Evolutionary conservation across 2,797 vertebrate genomes (phyloP).

Genomic region (Sylvilagus floridanus): DNA sequence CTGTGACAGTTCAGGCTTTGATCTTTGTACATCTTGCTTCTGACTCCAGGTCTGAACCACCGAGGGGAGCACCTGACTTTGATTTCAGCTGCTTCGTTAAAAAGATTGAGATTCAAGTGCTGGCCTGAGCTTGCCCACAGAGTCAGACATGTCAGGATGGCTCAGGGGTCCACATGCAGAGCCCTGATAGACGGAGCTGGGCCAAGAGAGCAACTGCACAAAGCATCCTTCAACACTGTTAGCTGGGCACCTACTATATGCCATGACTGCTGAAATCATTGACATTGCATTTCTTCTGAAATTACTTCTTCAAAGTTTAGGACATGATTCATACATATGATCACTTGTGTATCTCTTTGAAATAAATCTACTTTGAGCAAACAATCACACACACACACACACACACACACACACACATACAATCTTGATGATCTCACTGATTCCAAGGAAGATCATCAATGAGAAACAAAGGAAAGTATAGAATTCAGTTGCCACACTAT

Average conservation of each 20-base stretch:
- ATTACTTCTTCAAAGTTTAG: background rate
- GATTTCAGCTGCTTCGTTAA: slow-evolving; percentile 65
- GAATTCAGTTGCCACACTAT: background rate
- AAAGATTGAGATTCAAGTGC: slow-evolving; percentile 46
- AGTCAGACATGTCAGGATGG: slow-evolving; percentile 3
- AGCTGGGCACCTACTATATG: background rate
- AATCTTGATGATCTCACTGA: background rate
- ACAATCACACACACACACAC: background rate
- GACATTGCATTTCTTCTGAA: background rate
- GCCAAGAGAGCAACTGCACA: background rate
- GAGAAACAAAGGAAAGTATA: background rate
- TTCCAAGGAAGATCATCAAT: background rate
- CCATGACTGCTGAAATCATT: background rate
- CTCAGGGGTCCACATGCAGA: background rate
- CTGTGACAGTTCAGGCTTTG: slow-evolving; percentile 62
- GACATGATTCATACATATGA: background rate
- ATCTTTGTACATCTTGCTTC: slow-evolving; percentile 65
- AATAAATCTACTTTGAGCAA: slow-evolving; percentile 19
- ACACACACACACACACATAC: background rate
- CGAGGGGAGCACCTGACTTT: slow-evolving; percentile 65
- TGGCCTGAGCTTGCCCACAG: slow-evolving; percentile 21
- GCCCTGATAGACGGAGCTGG: background rate
- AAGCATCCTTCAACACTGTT: background rate
- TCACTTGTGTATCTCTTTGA: background rate
- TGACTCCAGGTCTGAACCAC: slow-evolving; percentile 31